Base-by-base conservation (phyloP, 2,113 vertebrate species). In the Gambusia affinis region DNA sequence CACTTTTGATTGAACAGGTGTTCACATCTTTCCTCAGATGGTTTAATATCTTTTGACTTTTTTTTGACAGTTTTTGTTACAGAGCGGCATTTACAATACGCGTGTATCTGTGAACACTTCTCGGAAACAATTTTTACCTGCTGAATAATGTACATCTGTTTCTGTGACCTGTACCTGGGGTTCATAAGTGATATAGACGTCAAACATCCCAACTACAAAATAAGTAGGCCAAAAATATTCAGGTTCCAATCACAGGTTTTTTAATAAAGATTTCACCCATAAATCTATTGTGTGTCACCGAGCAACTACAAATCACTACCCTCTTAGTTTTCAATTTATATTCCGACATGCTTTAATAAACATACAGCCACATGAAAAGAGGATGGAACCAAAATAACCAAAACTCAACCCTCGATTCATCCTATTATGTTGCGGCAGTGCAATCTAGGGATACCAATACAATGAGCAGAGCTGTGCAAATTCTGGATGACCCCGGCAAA, bases 401-500 rank as follows among this genome's bases (percentile, higher is more conserved):
- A 37, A 57, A 60, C 74, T 83, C 79, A 90, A 87, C 77, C 63
- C 39, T 22, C 47, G 60, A 91, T 83, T 88, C 84, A 76, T 85
- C 81, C 72, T 65, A 74, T 86, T 87, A 85, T 78, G 68, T 47
- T 47, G 57, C 42, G 54, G 64, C 63, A 69, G 70, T 44, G 66
- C 70, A 79, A 82, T 75, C 64, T 73, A 80, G 73, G 73, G 28
- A 73, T 69, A 74, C 64, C 67, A 72, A 75, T 76, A 65, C 78
- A 86, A 80, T 71, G 78, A 84, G 66, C 65, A 78, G 77, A 72
- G 84, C 73, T 73, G 66, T 54, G 64, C 83, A 82, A 88, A 88
- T 91, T 91, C 72, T 29, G 0, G 28, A 30, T 80, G 89, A 91
- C 89, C 90, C 70, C 70, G 8, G 44, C 72, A 61, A 70, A 78